These are phyloP conservation scores for Euplagia quadripunctaria DNA, from an alignment of 2,888 invertebrate species.

Conservation along the genomic window DNA sequence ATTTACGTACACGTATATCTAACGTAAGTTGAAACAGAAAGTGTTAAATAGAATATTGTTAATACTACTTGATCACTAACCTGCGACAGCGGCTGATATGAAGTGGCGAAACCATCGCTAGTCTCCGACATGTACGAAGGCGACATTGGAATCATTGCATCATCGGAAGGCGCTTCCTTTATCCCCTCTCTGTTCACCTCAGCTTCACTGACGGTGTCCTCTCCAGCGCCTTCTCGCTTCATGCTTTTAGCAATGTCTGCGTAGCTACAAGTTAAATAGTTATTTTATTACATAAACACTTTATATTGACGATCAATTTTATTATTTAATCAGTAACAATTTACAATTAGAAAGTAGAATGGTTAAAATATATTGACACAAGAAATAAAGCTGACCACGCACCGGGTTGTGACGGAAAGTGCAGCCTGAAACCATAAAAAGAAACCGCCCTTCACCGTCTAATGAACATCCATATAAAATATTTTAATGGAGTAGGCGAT, in stretches of 20 bases:
- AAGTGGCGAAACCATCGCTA: constrained; percentile 61
- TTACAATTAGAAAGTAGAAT: too few species aligned
- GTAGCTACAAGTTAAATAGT: constrained; percentile 83
- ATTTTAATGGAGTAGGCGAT: too few species aligned
- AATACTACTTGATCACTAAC: constrained; percentile 47
- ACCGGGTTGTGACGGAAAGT: too few species aligned
- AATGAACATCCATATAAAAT: too few species aligned
- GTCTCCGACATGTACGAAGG: constrained; percentile 74
- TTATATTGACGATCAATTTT: neutral
- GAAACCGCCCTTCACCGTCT: too few species aligned
- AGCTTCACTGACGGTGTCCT: constrained; percentile 52
- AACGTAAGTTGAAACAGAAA: too few species aligned
- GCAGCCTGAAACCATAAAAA: too few species aligned
- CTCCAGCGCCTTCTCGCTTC: constrained; percentile 65
- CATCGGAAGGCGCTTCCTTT: constrained; percentile 60
- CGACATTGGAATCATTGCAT: constrained; percentile 60
- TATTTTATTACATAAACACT: neutral
- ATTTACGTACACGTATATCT: too few species aligned
- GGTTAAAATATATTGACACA: too few species aligned
- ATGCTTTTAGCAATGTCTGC: constrained; percentile 90
- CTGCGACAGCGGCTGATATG: constrained; percentile 65
- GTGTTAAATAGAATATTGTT: too few species aligned
- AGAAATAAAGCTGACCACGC: too few species aligned
- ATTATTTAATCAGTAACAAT: neutral
- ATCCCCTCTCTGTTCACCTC: constrained; percentile 47